A percentile compares a stretch with the other conserved stretches of the same genome.
These are phyloP conservation scores for Phaethornis superciliosus DNA, from an alignment of 2,113 vertebrate genomes.

Conservation along the genomic window DNA sequence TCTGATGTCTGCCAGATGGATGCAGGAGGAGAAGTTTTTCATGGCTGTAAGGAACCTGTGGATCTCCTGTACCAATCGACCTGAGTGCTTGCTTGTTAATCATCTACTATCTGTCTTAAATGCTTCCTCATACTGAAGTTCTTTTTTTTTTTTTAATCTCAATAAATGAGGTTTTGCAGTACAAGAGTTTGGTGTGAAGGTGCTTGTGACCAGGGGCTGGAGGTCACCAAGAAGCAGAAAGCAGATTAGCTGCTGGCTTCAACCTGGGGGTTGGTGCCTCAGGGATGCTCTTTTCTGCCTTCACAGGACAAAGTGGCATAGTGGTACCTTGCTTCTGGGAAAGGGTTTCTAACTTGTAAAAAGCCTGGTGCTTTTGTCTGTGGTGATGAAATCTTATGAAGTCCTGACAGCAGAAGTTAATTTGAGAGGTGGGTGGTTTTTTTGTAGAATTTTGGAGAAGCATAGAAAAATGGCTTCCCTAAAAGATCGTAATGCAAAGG, in stretches of 20 bases:
- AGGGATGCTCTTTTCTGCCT: neutral
- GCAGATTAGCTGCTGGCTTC: neutral
- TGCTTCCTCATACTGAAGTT: neutral
- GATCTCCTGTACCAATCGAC: neutral
- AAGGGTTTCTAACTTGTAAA: neutral
- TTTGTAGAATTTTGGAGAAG: neutral
- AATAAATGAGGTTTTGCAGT: neutral
- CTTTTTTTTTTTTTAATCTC: neutral
- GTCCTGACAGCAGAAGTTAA: neutral
- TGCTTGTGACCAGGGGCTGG: neutral
- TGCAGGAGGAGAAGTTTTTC: neutral
- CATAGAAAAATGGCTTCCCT: neutral
- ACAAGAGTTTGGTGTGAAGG: neutral
- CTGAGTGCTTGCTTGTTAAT: slow-evolving; percentile 5
- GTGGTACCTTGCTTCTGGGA: neutral
- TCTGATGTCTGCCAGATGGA: neutral
- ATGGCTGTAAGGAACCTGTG: neutral
- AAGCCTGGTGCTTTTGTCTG: neutral
- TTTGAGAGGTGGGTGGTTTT: neutral
- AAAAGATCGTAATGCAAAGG: neutral
- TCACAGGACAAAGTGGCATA: fast-evolving
- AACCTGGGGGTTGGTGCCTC: neutral
- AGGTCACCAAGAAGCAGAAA: neutral
- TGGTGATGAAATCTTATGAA: neutral
- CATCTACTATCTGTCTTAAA: slow-evolving; percentile 18